phyloP scores from a whole-genome alignment of 2,888 invertebrate genomes.

The Xylota segnis region DNA sequence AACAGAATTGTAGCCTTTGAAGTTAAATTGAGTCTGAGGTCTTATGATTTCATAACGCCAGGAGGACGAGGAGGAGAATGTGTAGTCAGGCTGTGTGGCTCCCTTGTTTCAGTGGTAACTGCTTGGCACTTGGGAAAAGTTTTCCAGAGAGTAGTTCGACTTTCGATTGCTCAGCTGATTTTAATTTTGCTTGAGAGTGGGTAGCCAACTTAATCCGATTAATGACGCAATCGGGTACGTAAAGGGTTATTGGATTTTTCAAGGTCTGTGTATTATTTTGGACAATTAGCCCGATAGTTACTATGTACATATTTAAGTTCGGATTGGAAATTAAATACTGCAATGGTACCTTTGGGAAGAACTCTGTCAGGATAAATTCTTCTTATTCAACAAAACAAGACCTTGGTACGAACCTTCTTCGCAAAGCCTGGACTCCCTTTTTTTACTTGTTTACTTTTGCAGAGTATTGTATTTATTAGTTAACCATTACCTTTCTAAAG shows the following conservation, averaged over 20 bases:
- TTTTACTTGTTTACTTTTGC: no score
- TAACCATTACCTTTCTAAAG: no score
- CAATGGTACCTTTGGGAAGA: no score
- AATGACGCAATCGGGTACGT: background rate
- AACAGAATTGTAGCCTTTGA: slow-evolving; percentile 6
- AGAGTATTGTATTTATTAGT: no score
- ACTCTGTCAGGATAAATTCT: no score
- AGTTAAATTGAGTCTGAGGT: slow-evolving; percentile 11
- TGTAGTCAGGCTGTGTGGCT: background rate
- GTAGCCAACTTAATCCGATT: background rate
- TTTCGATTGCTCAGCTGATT: slow-evolving; percentile 1
- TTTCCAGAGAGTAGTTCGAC: background rate
- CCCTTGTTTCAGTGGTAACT: background rate
- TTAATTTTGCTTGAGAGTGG: background rate
- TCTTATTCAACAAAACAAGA: no score
- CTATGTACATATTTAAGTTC: no score
- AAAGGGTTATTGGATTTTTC: background rate
- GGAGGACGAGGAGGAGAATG: background rate
- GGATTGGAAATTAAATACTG: no score
- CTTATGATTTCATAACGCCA: background rate
- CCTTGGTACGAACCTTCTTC: no score
- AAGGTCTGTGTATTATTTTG: background rate
- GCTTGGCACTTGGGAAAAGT: background rate
- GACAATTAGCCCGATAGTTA: no score
- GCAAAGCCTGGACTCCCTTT: no score